Conservation (phyloP, 2,888 invertebrate genomes). For the Cyrtodaria siliqua region DNA sequence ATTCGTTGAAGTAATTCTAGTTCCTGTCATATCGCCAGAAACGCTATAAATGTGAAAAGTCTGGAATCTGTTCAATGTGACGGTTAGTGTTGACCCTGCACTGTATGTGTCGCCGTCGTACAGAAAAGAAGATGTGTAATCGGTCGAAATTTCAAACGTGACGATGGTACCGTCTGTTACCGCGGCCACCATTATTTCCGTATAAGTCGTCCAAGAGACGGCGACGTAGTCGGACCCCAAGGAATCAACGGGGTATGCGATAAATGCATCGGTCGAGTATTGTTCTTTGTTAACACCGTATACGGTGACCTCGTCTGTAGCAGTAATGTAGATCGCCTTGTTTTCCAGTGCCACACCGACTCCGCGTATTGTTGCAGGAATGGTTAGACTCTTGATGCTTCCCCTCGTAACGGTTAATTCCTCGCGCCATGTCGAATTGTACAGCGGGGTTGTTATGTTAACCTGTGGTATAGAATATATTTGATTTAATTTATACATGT, state of each 20-base stretch:
- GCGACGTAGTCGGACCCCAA: slow-evolving; percentile 69
- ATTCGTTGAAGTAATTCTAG: slow-evolving; percentile 61
- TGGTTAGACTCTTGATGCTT: slow-evolving; percentile 40
- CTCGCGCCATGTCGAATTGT: slow-evolving; percentile 30
- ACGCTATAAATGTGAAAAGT: slow-evolving; percentile 64
- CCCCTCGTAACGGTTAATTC: slow-evolving; percentile 54
- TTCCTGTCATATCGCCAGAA: slow-evolving; percentile 74
- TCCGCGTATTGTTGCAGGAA: slow-evolving; percentile 56
- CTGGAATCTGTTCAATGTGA: slow-evolving; percentile 58
- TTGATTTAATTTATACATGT: too few species aligned
- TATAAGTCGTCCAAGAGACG: slow-evolving; percentile 46
- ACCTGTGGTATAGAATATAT: slow-evolving; percentile 46
- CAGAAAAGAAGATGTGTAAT: slow-evolving; percentile 11
- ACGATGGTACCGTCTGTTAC: slow-evolving; percentile 57
- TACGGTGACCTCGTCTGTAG: slow-evolving; percentile 66
- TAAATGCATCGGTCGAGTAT: slow-evolving; percentile 72
- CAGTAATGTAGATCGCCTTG: slow-evolving; percentile 56
- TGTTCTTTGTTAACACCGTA: slow-evolving; percentile 69
- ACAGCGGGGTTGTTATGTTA: slow-evolving; percentile 62
- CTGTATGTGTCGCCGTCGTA: slow-evolving; percentile 55
- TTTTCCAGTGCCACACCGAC: slow-evolving; percentile 31
- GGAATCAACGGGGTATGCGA: slow-evolving; percentile 68
- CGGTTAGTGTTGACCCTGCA: slow-evolving; percentile 50
- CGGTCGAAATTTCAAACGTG: slow-evolving; percentile 50
- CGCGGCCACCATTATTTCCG: slow-evolving; percentile 55